Conservation (phyloP, 2,888 invertebrate species). For the Flexamia atlantica region DNA sequence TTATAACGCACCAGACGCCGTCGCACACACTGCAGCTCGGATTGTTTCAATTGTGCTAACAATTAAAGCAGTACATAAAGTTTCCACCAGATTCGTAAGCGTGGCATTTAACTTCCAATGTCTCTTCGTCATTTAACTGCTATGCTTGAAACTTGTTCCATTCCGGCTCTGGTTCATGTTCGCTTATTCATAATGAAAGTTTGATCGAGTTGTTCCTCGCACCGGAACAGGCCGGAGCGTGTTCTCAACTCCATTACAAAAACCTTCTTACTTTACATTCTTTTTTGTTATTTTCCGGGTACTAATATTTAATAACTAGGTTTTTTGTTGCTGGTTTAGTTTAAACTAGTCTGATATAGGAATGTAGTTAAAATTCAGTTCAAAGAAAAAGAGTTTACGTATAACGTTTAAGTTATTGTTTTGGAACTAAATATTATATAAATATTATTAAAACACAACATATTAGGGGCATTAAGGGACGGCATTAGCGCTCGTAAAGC, state of each 20-base stretch:
- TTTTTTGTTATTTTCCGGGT: too few species aligned
- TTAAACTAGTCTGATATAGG: too few species aligned
- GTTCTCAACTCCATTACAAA: neutral
- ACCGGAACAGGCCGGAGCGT: neutral
- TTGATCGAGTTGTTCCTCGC: neutral
- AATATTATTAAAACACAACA: neutral
- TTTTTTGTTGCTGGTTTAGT: too few species aligned
- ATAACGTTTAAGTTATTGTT: too few species aligned
- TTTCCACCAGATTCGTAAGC: neutral
- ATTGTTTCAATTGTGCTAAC: neutral
- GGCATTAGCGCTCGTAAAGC: neutral
- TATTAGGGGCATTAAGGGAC: neutral
- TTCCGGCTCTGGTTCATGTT: neutral
- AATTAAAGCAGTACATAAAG: neutral
- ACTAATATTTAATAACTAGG: too few species aligned
- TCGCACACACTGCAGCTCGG: neutral
- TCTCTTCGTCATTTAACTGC: neutral
- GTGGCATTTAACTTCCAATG: neutral
- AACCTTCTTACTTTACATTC: neutral
- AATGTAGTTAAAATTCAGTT: too few species aligned
- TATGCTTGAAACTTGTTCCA: neutral
- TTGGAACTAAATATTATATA: too few species aligned
- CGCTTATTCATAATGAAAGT: constrained; percentile 23
- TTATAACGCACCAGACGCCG: neutral
- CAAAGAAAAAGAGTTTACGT: too few species aligned